Conservation (phyloP, 92 coral and sea anemone species). For the Metridium senile region DNA sequence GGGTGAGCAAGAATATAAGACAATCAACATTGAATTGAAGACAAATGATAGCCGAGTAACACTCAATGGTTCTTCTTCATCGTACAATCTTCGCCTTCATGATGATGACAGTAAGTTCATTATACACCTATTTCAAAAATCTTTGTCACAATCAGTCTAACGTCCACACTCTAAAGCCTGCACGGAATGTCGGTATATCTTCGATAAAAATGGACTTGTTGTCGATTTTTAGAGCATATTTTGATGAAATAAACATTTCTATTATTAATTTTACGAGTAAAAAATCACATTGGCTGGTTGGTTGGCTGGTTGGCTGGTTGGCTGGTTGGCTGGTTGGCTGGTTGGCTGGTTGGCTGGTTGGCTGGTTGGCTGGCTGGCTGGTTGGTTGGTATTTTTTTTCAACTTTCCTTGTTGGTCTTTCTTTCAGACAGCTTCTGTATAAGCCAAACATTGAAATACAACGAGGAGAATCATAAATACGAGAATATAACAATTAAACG, state of each 20-base stretch:
- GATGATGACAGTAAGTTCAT: constrained; percentile 13
- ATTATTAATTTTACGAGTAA: too few species aligned
- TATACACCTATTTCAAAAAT: too few species aligned
- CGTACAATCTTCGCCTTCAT: neutral
- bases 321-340: too few species aligned
- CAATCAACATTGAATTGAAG: neutral
- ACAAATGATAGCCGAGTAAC: neutral
- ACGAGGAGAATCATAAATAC: neutral
- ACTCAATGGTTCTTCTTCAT: neutral
- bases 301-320: too few species aligned
- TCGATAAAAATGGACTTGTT: too few species aligned
- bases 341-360: too few species aligned
- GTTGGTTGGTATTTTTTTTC: neutral
- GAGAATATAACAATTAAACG: neutral
- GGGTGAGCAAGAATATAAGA: constrained; percentile 4
- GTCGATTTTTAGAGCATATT: too few species aligned
- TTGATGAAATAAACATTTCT: too few species aligned
- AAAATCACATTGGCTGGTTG: too few species aligned
- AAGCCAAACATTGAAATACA: neutral
- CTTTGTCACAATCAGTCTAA: too few species aligned
- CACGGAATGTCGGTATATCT: neutral
- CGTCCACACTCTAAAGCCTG: neutral
- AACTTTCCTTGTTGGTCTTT: neutral
- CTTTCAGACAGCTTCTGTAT: constrained; percentile 1
- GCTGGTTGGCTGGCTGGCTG: too few species aligned